Evolutionary conservation across 2,888 invertebrate species (phyloP).

Genomic region (Parnassius smintheus): DNA sequence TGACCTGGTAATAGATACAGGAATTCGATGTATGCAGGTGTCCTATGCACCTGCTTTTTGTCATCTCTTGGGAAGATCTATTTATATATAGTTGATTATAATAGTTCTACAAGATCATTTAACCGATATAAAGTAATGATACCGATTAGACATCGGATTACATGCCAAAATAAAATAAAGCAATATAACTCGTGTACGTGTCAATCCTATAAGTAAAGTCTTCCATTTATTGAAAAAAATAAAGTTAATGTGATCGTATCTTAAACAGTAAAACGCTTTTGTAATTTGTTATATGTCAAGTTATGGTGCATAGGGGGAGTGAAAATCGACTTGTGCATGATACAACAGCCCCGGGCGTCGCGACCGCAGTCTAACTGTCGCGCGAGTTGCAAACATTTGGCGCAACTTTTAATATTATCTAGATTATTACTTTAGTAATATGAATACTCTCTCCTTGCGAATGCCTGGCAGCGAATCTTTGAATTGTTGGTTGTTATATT

Average conservation of each 20-base stretch:
- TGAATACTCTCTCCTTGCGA: conserved; percentile 1
- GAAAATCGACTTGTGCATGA: conserved; percentile 67
- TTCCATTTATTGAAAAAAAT: no score
- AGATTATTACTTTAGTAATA: conserved; percentile 14
- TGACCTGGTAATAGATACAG: no score
- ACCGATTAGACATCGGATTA: no score
- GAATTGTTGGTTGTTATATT: background rate
- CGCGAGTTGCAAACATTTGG: conserved; percentile 49
- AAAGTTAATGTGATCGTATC: background rate
- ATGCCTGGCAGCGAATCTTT: background rate
- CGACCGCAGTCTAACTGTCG: conserved; percentile 51
- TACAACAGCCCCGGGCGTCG: conserved; percentile 58
- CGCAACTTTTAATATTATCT: conserved; percentile 16
- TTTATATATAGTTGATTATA: no score
- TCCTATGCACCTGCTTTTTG: no score
- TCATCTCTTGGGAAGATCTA: no score
- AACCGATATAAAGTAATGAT: no score
- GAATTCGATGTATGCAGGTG: no score
- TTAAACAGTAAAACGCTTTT: background rate
- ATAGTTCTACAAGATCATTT: no score
- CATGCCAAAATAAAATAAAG: no score
- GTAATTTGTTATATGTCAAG: conserved; percentile 6
- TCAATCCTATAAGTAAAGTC: no score
- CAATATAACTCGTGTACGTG: no score
- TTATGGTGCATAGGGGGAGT: conserved; percentile 36